Percentiles rank a stretch among this genome's conserved stretches.
phyloP scores from a whole-genome alignment of 2,113 vertebrate species.

The Litocranius walleri region DNA sequence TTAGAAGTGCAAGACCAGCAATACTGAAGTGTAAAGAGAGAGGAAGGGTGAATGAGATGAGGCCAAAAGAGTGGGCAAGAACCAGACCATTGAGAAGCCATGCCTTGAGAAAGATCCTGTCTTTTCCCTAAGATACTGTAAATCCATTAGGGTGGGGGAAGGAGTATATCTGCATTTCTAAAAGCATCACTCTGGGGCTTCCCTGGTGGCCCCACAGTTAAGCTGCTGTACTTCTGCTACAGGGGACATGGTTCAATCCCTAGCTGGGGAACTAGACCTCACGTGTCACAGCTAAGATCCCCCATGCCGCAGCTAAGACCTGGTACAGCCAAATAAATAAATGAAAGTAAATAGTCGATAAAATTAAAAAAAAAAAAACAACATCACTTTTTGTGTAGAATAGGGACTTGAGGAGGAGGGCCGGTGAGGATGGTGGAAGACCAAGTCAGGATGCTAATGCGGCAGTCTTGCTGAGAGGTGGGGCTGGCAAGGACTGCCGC shows the following conservation, averaged over 20 bases:
- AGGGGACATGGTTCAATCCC: not conserved
- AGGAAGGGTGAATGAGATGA: not conserved
- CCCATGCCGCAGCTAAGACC: not conserved
- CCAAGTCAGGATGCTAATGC: not conserved
- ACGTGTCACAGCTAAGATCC: not conserved
- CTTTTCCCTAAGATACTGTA: not conserved
- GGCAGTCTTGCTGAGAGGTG: not conserved
- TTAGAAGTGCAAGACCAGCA: not conserved
- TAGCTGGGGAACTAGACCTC: not conserved
- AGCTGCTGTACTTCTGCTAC: not conserved
- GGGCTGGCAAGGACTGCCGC: rapidly evolving
- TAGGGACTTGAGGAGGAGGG: not conserved
- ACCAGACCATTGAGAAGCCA: not conserved
- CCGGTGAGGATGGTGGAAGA: not conserved
- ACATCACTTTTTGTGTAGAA: not conserved
- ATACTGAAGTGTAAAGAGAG: not conserved
- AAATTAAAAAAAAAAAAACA: not conserved
- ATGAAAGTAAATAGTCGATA: not conserved
- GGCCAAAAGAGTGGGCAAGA: not conserved
- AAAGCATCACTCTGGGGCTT: not conserved
- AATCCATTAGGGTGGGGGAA: not conserved
- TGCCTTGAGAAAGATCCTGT: rapidly evolving
- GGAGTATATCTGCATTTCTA: not conserved
- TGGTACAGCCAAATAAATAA: not conserved
- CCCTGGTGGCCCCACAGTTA: not conserved